Conservation (phyloP, 2,797 vertebrate species). For the Onychomys leucogaster region DNA sequence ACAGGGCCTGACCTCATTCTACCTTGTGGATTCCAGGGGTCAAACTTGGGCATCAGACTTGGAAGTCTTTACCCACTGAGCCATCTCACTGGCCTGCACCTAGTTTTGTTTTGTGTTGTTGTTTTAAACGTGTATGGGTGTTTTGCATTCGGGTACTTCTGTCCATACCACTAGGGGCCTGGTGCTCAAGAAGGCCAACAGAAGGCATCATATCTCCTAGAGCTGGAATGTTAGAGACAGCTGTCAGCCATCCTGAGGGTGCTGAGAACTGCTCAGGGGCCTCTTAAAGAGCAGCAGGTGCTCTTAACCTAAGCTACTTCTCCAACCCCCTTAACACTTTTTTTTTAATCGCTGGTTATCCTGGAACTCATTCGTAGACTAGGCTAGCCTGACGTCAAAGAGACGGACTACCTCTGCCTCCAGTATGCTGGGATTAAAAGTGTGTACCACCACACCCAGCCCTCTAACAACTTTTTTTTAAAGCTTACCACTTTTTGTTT, state of each 20-base stretch:
- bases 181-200: not conserved
- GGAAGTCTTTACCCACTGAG: not conserved
- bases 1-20: not conserved
- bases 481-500: not conserved
- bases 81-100: not conserved
- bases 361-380: not conserved
- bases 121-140: not conserved
- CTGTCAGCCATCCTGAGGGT: not conserved
- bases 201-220: not conserved
- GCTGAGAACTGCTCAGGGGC: too few relatives aligned
- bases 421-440: not conserved
- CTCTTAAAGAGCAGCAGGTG: not conserved
- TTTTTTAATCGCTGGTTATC: not conserved
- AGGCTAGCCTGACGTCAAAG: not conserved
- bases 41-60: not conserved
- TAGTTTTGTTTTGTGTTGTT: not conserved
- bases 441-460: not conserved
- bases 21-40: not conserved
- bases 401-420: not conserved
- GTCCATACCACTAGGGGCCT: not conserved
- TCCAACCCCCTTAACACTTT: not conserved
- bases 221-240: not conserved
- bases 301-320: not conserved
- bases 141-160: not conserved
- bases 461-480: not conserved